Evolutionary conservation across 2,888 invertebrate species (phyloP).

Genomic region (Drosophila cyrtoloma): DNA sequence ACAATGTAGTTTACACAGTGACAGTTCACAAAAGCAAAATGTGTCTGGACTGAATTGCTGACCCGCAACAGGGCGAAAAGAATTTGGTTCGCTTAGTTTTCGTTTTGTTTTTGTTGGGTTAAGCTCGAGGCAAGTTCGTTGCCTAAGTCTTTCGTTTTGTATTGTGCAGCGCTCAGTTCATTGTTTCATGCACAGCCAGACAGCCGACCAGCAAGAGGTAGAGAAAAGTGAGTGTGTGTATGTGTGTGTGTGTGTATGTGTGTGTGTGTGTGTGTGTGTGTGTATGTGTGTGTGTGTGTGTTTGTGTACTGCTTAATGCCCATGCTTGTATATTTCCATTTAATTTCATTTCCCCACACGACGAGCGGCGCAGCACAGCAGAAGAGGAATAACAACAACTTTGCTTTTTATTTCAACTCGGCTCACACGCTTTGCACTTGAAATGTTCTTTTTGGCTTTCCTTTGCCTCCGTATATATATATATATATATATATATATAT

Average conservation of each 20-base stretch:
- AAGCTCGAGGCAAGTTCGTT: conserved; percentile 62
- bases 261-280: neutral
- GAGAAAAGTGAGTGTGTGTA: neutral
- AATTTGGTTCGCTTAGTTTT: conserved; percentile 36
- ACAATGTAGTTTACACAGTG: conserved; percentile 28
- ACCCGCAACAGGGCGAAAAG: conserved; percentile 43
- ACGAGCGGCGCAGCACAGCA: conserved; percentile 1
- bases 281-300: neutral
- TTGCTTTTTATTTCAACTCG: conserved; percentile 70
- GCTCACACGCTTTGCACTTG: conserved; percentile 75
- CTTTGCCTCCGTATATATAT: conserved; percentile 28
- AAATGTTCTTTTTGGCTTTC: conserved; percentile 67
- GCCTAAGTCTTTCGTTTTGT: conserved; percentile 66
- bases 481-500: neutral
- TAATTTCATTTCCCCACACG: conserved; percentile 63
- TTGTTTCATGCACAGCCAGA: conserved; percentile 37
- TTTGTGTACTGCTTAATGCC: conserved; percentile 50
- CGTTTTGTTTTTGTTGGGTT: conserved; percentile 9
- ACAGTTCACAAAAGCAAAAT: conserved; percentile 30
- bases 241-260: neutral
- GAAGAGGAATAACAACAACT: conserved; percentile 26
- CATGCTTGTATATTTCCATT: conserved; percentile 59
- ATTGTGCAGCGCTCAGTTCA: conserved; percentile 36
- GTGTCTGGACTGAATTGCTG: conserved; percentile 40
- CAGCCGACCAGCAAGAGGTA: neutral